These are phyloP conservation scores for Scaptodrosophila lebanonensis DNA, from an alignment of 1,140 invertebrate genomes.

Conservation along the genomic window DNA sequence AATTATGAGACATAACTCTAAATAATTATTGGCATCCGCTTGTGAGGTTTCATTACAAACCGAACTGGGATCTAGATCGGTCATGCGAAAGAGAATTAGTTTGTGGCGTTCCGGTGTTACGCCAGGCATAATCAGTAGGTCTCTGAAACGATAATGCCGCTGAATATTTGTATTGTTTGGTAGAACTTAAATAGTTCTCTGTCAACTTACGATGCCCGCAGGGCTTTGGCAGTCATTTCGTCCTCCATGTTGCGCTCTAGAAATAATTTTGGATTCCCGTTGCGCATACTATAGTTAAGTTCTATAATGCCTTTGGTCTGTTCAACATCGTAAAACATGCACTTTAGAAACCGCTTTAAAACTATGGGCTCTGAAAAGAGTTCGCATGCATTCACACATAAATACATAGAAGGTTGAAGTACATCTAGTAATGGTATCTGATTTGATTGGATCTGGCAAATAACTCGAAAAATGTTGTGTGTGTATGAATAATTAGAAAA, in stretches of 20 bases:
- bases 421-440: neutral
- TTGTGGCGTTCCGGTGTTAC: slow-evolving; percentile 79
- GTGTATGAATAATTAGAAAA: too few relatives aligned
- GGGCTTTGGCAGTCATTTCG: slow-evolving; percentile 79
- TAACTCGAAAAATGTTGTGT: too few relatives aligned
- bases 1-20: neutral
- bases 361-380: slow-evolving; percentile 45
- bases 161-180: neutral
- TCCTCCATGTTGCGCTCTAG: slow-evolving; percentile 80
- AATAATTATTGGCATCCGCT: neutral
- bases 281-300: slow-evolving; percentile 82
- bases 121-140: slow-evolving; percentile 80
- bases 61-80: slow-evolving; percentile 51
- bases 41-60: neutral
- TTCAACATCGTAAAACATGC: slow-evolving; percentile 79
- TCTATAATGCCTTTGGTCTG: slow-evolving; percentile 81
- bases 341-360: slow-evolving; percentile 59
- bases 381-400: neutral
- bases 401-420: neutral
- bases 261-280: slow-evolving; percentile 82
- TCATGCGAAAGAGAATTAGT: slow-evolving; percentile 55
- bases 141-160: slow-evolving; percentile 76
- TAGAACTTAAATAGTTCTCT: too few relatives aligned
- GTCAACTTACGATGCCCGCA: slow-evolving; percentile 79
- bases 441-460: neutral